Base-by-base conservation (phyloP, 2,888 invertebrate species). In the Itoplectis maculator region DNA sequence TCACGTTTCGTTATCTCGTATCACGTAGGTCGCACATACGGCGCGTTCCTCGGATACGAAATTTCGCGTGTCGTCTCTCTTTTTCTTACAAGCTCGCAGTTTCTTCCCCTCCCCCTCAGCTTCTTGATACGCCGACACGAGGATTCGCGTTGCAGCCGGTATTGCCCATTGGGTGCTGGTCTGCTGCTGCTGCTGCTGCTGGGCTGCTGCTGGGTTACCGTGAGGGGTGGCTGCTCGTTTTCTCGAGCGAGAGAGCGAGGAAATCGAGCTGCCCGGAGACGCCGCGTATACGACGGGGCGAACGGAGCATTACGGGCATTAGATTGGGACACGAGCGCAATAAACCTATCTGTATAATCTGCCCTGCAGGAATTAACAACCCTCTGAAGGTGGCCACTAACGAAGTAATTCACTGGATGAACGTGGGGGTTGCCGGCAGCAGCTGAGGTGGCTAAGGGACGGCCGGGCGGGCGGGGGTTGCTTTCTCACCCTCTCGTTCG, bases 261-360 rank as follows among this genome's bases (percentile, higher is more conserved):
- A n/a, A n/a, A n/a, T n/a, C n/a, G n/a, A n/a, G n/a, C n/a, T n/a
- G 80, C 68, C 35, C 23, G 80, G 69, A 75, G 83, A 79, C 29
- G 29, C n/a, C 85, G 63, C 72, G 83, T 85, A 87, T n/a, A n/a
- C n/a, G n/a, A n/a, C 88, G 85, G 87, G 88, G 88, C 89, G 89
- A 89, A 90, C 89, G 89, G 89, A 88, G 91, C 92, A 92, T 92
- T 92, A 92, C 92, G 91, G 89, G 92, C 92, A 92, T 92, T 92
- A 92, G 92, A 92, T 92, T 90, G 92, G 92, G 92, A 92, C 92
- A 91, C 92, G 92, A 91, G 91, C 91, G 92, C 92, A 92, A 92
- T 92, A 92, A 92, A 92, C 92, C 92, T 92, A 92, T 92, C 92
- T 92, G 92, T 92, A 92, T 92, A 92, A 92, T 92, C 92, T 92